These are phyloP conservation scores for Anagrus nilaparvatae DNA, from an alignment of 1,140 invertebrate genomes.

Conservation along the genomic window DNA sequence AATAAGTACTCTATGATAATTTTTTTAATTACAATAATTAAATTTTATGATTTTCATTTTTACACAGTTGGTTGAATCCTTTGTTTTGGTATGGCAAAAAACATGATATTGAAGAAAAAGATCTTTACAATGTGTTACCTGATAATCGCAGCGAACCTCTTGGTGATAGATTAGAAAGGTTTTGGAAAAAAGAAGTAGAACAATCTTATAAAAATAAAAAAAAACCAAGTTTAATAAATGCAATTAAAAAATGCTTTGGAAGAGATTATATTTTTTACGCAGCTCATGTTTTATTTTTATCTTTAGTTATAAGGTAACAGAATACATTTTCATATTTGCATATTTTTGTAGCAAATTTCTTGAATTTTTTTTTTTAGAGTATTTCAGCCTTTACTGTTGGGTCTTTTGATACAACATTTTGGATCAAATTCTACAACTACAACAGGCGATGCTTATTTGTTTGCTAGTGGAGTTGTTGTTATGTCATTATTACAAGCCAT, in stretches of 20 bases:
- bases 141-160: slow-evolving; percentile 47
- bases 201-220: slow-evolving; percentile 26
- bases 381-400: slow-evolving; percentile 33
- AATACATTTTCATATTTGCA: background rate
- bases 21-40: background rate
- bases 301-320: slow-evolving; percentile 22
- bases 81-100: slow-evolving; percentile 27
- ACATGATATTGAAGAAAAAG: slow-evolving; percentile 28
- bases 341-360: too few species aligned
- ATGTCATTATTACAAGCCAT: slow-evolving; percentile 33
- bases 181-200: slow-evolving; percentile 39
- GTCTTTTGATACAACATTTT: slow-evolving; percentile 41
- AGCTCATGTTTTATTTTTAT: slow-evolving; percentile 21
- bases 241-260: slow-evolving; percentile 35
- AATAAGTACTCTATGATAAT: too few species aligned
- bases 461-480: slow-evolving; percentile 37
- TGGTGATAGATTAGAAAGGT: slow-evolving; percentile 49
- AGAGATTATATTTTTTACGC: slow-evolving; percentile 26
- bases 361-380: slow-evolving; percentile 33
- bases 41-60: slow-evolving; percentile 1
- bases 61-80: slow-evolving; percentile 31
- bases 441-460: slow-evolving; percentile 34
- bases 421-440: slow-evolving; percentile 30
- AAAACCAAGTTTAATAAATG: slow-evolving; percentile 32
- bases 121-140: slow-evolving; percentile 43